Conservation (phyloP, 1,140 invertebrate species). For the Pteromalus puparum region DNA sequence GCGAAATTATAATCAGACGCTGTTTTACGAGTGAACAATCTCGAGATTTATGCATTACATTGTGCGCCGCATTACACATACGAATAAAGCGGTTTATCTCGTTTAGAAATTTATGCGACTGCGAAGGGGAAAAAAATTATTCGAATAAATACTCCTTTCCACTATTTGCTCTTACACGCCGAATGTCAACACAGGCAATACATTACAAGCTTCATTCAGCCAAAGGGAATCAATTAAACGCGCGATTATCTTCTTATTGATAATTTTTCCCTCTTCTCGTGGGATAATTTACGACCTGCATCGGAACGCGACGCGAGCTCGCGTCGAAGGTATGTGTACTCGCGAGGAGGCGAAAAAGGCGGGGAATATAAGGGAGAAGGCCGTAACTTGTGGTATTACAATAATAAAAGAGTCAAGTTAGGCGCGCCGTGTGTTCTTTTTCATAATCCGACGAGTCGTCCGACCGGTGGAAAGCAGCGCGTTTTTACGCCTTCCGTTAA, state of each 20-base stretch:
- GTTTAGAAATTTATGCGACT: slow-evolving; percentile 33
- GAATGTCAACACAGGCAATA: slow-evolving; percentile 43
- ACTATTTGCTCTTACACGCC: slow-evolving; percentile 9
- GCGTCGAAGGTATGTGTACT: neutral
- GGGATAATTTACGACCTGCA: slow-evolving; percentile 64
- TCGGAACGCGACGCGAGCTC: slow-evolving; percentile 50
- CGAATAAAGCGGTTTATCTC: slow-evolving; percentile 12
- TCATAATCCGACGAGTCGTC: slow-evolving; percentile 66
- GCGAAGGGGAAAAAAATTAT: neutral
- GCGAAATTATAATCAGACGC: neutral
- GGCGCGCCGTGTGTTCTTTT: slow-evolving; percentile 63
- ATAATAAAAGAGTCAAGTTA: slow-evolving; percentile 71
- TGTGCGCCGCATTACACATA: neutral
- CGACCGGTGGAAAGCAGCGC: slow-evolving; percentile 64
- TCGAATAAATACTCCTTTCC: slow-evolving; percentile 1
- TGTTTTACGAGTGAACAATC: neutral
- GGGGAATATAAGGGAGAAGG: slow-evolving; percentile 47
- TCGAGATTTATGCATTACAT: neutral
- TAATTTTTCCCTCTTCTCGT: slow-evolving; percentile 58
- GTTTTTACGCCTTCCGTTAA: neutral
- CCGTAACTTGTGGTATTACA: slow-evolving; percentile 71
- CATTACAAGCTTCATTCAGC: slow-evolving; percentile 32
- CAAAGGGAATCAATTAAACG: slow-evolving; percentile 48
- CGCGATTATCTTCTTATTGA: slow-evolving; percentile 46
- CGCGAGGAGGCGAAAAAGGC: slow-evolving; percentile 21